Conservation (phyloP, 2,797 vertebrate species). For the Poliocrania exsul region DNA sequence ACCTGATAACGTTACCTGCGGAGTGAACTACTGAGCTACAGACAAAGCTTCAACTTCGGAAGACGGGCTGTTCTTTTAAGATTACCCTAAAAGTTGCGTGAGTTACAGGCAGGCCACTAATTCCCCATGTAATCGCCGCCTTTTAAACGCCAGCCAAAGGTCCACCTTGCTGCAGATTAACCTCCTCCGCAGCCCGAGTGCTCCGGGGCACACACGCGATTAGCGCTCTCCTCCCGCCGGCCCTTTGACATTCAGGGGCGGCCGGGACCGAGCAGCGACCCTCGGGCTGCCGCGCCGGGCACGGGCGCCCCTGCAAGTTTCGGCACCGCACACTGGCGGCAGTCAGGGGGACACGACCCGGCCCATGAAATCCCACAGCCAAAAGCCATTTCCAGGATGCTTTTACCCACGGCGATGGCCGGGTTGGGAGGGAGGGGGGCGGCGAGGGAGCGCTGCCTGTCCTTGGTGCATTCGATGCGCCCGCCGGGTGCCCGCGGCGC, state of each 20-base stretch:
- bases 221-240: not conserved
- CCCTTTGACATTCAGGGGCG: not conserved
- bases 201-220: not conserved
- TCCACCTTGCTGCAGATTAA: constrained; percentile 41
- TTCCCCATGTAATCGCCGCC: not conserved
- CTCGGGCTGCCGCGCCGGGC: not conserved
- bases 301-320: not conserved
- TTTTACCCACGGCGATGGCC: not conserved
- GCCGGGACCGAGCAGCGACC: not conserved
- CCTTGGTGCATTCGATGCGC: not conserved
- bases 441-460: not conserved
- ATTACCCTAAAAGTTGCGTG: not conserved
- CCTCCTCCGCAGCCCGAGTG: constrained; percentile 13
- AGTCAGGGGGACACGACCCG: not conserved
- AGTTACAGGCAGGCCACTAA: not conserved
- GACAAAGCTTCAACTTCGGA: not conserved
- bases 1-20: not conserved
- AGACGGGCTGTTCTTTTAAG: not conserved
- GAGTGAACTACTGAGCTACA: not conserved
- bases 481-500: not conserved
- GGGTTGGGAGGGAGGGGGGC: not conserved
- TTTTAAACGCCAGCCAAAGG: not conserved
- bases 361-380: not conserved
- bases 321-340: not conserved
- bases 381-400: not conserved